A percentile compares a stretch with the other conserved stretches of the same genome.
These are phyloP conservation scores for Heliconius sara DNA, from an alignment of 2,888 invertebrate genomes.

Conservation along the genomic window DNA sequence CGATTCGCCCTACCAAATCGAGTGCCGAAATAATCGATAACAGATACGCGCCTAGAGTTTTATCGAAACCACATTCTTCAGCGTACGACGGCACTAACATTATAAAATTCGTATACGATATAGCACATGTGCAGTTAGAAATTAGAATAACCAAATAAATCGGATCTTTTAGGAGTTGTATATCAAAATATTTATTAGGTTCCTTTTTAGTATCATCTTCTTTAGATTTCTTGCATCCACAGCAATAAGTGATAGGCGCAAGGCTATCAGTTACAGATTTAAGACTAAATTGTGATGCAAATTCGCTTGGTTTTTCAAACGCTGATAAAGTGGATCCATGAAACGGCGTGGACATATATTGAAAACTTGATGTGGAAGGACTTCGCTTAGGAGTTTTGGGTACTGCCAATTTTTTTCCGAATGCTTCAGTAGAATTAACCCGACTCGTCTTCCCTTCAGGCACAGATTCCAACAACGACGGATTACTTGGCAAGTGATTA, in stretches of 20 bases:
- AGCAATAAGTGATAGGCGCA: conserved; percentile 73
- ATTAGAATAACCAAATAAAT: conserved; percentile 92
- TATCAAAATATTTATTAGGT: conserved; percentile 88
- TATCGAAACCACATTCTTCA: conserved; percentile 87
- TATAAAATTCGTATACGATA: conserved; percentile 94
- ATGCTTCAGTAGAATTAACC: conserved; percentile 70
- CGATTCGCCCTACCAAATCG: conserved; percentile 92
- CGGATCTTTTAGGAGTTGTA: conserved; percentile 89
- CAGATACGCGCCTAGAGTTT: conserved; percentile 88
- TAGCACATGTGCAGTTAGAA: conserved; percentile 93
- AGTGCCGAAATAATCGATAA: conserved; percentile 91
- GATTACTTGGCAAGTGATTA: conserved; percentile 86
- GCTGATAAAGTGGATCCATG: conserved; percentile 92
- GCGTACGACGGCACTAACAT: conserved; percentile 92
- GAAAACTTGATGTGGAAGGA: conserved; percentile 91
- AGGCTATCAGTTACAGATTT: conserved; percentile 86
- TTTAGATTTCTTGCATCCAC: conserved; percentile 66
- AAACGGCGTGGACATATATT: conserved; percentile 93
- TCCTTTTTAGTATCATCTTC: conserved; percentile 69
- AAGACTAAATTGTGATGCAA: conserved; percentile 90
- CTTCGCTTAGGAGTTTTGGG: conserved; percentile 86
- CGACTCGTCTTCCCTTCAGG: conserved; percentile 84
- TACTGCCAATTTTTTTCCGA: conserved; percentile 68
- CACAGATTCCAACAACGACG: conserved; percentile 86
- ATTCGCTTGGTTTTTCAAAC: conserved; percentile 90